phyloP scores from a whole-genome alignment of 53 echinoderm and acorn worm genomes.

The Apostichopus leukothele region DNA sequence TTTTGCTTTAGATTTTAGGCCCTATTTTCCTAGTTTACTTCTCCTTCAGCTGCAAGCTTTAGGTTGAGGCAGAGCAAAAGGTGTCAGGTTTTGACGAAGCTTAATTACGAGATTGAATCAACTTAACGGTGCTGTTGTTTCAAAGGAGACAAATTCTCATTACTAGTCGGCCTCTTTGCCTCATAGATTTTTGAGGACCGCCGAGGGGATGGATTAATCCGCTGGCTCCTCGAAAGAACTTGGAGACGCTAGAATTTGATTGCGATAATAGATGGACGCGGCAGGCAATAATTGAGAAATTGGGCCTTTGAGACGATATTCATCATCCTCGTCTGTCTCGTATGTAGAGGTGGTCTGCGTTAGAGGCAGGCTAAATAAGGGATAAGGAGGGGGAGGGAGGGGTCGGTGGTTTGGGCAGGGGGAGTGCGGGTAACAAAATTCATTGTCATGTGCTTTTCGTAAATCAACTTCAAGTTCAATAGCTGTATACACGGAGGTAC shows the following conservation, averaged over 20 bases:
- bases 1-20: neutral
- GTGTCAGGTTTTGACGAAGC: neutral
- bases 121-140: neutral
- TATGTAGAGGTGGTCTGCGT: no score
- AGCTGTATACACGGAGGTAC: no score
- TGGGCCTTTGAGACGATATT: neutral
- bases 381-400: no score
- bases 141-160: neutral
- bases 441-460: no score
- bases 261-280: neutral
- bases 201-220: neutral
- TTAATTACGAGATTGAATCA: neutral
- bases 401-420: no score
- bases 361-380: no score
- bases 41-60: neutral
- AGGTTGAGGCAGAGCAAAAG: neutral
- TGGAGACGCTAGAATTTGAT: neutral
- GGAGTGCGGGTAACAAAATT: no score
- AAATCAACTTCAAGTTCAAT: no score
- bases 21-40: neutral
- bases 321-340: no score
- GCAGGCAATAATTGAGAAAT: neutral
- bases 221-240: neutral
- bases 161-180: conserved; percentile 23
- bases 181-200: conserved; percentile 27